Conservation (phyloP, 2,113 vertebrate species). For the Platysternon megacephalum region DNA sequence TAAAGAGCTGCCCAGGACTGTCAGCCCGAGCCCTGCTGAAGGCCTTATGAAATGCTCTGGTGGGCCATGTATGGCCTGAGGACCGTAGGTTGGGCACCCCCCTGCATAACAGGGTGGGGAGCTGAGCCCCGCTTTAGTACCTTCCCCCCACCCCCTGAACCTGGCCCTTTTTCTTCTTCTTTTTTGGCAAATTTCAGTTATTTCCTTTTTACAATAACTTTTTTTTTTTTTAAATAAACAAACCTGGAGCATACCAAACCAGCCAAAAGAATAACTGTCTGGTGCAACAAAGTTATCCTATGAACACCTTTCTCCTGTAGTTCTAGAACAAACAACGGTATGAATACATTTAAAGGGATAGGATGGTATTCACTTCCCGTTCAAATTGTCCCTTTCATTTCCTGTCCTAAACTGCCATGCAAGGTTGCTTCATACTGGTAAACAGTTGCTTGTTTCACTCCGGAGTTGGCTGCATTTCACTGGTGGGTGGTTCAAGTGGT, state of each 20-base stretch:
- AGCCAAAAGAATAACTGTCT: background rate
- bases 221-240: background rate
- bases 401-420: background rate
- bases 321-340: background rate
- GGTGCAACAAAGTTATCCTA: background rate
- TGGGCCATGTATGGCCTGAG: background rate
- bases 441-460: background rate
- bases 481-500: background rate
- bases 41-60: background rate
- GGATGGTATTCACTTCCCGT: background rate
- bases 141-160: background rate
- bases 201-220: background rate
- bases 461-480: slow-evolving; percentile 18
- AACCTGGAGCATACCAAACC: background rate
- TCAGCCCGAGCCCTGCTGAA: background rate
- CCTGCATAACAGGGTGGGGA: background rate
- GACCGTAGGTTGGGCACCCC: background rate
- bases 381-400: background rate
- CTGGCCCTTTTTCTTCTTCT: background rate
- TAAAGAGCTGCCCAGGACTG: background rate
- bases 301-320: background rate
- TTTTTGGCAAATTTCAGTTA: background rate
- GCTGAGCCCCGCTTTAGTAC: background rate
- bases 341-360: background rate
- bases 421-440: background rate